Evolutionary conservation across 2,113 vertebrate genomes (phyloP).

Genomic region (Varanus komodoensis): DNA sequence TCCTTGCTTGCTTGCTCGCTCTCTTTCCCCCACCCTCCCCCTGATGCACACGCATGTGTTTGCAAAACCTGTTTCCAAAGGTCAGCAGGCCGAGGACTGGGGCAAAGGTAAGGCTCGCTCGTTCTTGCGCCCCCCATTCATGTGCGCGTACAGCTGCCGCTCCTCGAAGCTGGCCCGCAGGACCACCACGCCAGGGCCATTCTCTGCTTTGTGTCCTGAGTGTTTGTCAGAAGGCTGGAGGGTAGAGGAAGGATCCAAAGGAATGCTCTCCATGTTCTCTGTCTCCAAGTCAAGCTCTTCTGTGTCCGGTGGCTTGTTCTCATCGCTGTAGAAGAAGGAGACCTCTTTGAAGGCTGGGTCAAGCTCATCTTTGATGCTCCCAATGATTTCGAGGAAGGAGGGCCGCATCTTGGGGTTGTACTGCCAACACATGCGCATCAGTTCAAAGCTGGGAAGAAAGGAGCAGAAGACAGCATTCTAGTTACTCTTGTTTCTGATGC

Average conservation of each 20-base stretch:
- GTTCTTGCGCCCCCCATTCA: conserved; percentile 96
- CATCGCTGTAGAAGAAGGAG: conserved; percentile 98
- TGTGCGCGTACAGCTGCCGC: conserved; percentile 95
- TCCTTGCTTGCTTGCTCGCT: conserved; percentile 53
- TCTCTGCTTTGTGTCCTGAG: conserved; percentile 89
- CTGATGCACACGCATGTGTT: conserved; percentile 44
- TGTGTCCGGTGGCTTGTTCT: conserved; percentile 94
- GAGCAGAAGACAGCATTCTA: not conserved
- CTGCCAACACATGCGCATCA: conserved; percentile 99
- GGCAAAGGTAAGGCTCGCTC: conserved; percentile 94
- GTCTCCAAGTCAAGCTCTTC: conserved; percentile 96
- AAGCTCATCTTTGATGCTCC: conserved; percentile 94
- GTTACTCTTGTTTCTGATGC: not conserved
- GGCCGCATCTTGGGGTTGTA: conserved; percentile 98
- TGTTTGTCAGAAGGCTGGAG: conserved; percentile 90
- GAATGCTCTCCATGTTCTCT: conserved; percentile 97
- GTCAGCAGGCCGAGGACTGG: conserved; percentile 99
- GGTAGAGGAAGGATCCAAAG: conserved; percentile 90
- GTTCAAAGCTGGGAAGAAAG: conserved; percentile 85
- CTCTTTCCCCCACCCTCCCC: conserved; percentile 25
- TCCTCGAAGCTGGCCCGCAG: conserved; percentile 92
- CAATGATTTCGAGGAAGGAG: conserved; percentile 96
- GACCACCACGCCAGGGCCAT: conserved; percentile 88
- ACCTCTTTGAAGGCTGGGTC: conserved; percentile 92
- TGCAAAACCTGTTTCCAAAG: conserved; percentile 55